Evolutionary conservation across 1,140 invertebrate species (phyloP), one percentile per base, ranked within the genome.

Genomic region (Leptopilina clavipes): DNA sequence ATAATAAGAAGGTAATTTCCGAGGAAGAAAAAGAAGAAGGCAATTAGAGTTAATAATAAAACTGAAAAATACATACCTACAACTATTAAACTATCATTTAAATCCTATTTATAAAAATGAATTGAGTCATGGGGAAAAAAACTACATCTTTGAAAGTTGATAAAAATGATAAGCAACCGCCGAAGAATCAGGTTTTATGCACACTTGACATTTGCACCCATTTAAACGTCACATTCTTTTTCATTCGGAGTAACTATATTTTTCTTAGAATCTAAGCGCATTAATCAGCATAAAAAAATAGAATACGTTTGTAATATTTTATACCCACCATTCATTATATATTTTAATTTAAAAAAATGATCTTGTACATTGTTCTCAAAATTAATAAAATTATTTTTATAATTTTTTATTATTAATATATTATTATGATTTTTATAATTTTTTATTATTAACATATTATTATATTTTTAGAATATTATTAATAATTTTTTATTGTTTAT

Each of bases 201-300:
- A 52, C 48, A 52, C 48, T 52, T 52, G 48, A 52, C 48, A 52
- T 52, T 52, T 52, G 48, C 48, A 52, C 48, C 48, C 48, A 52
- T 52, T 52, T 52, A 52, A 52, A 52, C n/a, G 48, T 17, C 48
- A 52, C 48, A 52, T 52, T 52, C 48, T 52, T 52, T 52, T 17
- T 17, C 48, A 52, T 52, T 52, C 48, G 12, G 48, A 17, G 48
- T 52, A 52, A 52, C 48, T 52, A 52, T 40, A 40, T 40, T 40
- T 52, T 52, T 52, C 48, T 17, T 52, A 52, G 48, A 52, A 52
- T 52, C 48, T 8, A 52, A 52, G n/a, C 17, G n/a, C 14, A 45
- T 40, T 40, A 6, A 52, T 52, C 14, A 52, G 48, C 48, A 52
- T 17, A 52, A 52, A 52, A 40, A 6, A 17, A 52, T 52, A 17